Evolutionary conservation across 53 echinoderm and acorn worm species (phyloP).

Genomic region (Glandiceps talaboti): DNA sequence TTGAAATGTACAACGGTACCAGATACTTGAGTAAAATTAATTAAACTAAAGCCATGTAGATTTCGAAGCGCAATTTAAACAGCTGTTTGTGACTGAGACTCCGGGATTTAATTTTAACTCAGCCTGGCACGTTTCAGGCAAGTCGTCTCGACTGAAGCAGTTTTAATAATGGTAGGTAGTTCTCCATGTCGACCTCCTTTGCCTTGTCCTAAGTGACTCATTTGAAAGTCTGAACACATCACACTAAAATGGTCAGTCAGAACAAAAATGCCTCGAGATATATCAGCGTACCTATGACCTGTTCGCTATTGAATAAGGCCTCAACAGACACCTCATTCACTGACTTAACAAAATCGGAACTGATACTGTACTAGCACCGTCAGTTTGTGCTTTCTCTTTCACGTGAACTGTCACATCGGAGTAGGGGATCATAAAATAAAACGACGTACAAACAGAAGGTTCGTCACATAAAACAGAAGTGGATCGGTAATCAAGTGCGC

Average conservation of each 20-base stretch:
- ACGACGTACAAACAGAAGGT: no score
- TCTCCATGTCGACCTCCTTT: not conserved
- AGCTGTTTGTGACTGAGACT: not conserved
- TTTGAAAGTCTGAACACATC: not conserved
- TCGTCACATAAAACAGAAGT: no score
- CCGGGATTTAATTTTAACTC: not conserved
- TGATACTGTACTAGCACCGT: no score
- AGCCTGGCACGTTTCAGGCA: not conserved
- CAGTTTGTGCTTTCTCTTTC: no score
- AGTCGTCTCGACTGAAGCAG: not conserved
- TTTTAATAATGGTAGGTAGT: not conserved
- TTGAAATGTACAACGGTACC: slow-evolving; percentile 24
- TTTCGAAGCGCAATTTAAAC: not conserved
- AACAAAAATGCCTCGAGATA: not conserved
- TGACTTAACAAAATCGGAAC: no score
- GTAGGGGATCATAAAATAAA: no score
- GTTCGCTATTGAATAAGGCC: no score
- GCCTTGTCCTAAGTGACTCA: not conserved
- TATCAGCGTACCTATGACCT: not conserved
- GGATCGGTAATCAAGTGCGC: no score
- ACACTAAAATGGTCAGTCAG: not conserved
- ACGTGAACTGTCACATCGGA: no score
- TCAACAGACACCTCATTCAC: no score
- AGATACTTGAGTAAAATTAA: slow-evolving; percentile 21
- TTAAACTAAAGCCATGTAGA: not conserved